Evolutionary conservation across 2,888 invertebrate genomes (phyloP).

Genomic region (Ischnura elegans): DNA sequence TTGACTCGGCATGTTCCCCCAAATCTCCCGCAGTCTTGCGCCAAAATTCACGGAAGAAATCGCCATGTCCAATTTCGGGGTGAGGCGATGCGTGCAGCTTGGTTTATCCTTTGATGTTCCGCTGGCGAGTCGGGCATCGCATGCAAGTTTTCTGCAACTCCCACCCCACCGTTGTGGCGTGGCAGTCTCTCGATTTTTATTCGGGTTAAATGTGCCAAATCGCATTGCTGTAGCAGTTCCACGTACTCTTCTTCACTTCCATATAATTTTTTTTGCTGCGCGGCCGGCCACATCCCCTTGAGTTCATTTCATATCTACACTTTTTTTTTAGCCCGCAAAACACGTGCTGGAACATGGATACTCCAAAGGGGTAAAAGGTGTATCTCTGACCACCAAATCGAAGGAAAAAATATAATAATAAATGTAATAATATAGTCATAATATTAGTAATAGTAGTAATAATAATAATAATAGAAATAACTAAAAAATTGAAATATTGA

Average conservation of each 20-base stretch:
- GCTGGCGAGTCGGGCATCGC: neutral
- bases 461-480: too few species aligned
- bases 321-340: neutral
- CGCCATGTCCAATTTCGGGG: neutral
- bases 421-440: too few species aligned
- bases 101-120: neutral
- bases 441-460: too few species aligned
- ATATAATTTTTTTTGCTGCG: constrained; percentile 3
- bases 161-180: neutral
- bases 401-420: too few species aligned
- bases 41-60: neutral
- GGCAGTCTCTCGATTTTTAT: neutral
- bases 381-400: too few species aligned
- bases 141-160: neutral
- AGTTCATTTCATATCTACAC: neutral
- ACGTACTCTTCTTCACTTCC: too few species aligned
- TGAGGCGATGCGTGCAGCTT: neutral
- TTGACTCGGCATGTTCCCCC: neutral
- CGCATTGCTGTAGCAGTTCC: constrained; percentile 6
- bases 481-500: too few species aligned
- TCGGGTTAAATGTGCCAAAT: constrained; percentile 17
- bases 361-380: too few species aligned
- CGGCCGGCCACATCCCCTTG: too few species aligned
- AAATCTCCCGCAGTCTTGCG: neutral
- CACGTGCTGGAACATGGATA: neutral